These are phyloP conservation scores for Pholis gunnellus DNA, from an alignment of 2,113 vertebrate species.

Conservation along the genomic window DNA sequence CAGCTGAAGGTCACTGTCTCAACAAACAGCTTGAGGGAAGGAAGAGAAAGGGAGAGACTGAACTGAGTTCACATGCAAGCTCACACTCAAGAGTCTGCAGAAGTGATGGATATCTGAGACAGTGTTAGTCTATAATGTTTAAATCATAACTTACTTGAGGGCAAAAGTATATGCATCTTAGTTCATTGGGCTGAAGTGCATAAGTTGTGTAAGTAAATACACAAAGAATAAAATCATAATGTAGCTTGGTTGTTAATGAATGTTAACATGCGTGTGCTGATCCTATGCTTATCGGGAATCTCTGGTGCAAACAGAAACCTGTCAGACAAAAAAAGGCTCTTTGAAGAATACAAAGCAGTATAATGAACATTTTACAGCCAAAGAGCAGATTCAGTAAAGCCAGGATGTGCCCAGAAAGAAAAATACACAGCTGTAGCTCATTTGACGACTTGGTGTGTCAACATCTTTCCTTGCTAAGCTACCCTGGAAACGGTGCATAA, in stretches of 20 bases:
- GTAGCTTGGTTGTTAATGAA: not conserved
- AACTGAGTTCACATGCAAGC: slow-evolving; percentile 16
- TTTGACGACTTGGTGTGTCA: not conserved
- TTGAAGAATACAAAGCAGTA: not conserved
- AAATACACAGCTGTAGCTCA: not conserved
- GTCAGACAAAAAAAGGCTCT: not conserved
- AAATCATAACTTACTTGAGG: not conserved
- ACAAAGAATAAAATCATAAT: not conserved
- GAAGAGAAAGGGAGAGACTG: slow-evolving; percentile 14
- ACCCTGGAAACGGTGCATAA: not conserved
- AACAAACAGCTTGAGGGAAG: slow-evolving; percentile 24
- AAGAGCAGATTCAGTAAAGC: not conserved
- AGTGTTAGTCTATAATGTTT: not conserved
- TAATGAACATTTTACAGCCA: not conserved
- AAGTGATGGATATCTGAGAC: not conserved
- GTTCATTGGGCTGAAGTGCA: not conserved
- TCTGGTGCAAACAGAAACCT: not conserved
- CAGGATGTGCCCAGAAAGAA: not conserved
- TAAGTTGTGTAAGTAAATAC: not conserved
- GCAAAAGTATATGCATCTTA: not conserved
- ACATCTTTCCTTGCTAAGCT: not conserved
- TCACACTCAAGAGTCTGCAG: slow-evolving; percentile 1
- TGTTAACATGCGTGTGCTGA: slow-evolving; percentile 1
- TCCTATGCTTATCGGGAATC: not conserved
- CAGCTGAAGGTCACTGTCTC: slow-evolving; percentile 65